phyloP scores from a whole-genome alignment of 2,888 invertebrate species.

The Therioaphis trifolii region DNA sequence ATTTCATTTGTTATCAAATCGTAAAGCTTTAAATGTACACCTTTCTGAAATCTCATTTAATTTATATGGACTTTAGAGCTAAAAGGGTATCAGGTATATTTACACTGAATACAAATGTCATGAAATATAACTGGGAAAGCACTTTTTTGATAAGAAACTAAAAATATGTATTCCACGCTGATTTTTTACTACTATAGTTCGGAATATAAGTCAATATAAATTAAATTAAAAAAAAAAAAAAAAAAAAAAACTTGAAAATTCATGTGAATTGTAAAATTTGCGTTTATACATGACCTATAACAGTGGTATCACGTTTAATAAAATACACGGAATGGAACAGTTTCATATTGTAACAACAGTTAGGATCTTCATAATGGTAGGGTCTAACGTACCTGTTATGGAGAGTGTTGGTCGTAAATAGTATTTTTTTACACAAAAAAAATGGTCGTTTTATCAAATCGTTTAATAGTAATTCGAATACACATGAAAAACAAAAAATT shows the following conservation, averaged over 20 bases:
- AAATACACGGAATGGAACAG: neutral
- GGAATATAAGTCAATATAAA: no score
- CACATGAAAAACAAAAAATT: neutral
- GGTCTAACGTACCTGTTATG: neutral
- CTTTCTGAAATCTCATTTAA: neutral
- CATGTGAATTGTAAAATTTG: neutral
- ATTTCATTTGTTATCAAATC: neutral
- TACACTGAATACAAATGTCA: neutral
- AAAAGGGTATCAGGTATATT: neutral
- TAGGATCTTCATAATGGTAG: neutral
- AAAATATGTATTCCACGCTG: no score
- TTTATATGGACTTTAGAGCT: neutral
- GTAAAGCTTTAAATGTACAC: no score
- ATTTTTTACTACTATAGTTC: no score
- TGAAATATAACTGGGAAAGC: neutral
- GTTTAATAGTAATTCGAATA: neutral
- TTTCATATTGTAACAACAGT: slow-evolving; percentile 17
- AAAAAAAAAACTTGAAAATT: slow-evolving; percentile 6
- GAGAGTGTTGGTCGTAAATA: slow-evolving; percentile 26
- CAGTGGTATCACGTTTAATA: slow-evolving; percentile 4
- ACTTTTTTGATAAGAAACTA: no score
- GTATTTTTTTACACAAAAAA: slow-evolving; percentile 4
- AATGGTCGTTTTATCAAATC: neutral
- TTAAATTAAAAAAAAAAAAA: no score
- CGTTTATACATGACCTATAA: neutral